Conservation (phyloP, 2,888 invertebrate genomes). For the Monoplex corrugatus region DNA sequence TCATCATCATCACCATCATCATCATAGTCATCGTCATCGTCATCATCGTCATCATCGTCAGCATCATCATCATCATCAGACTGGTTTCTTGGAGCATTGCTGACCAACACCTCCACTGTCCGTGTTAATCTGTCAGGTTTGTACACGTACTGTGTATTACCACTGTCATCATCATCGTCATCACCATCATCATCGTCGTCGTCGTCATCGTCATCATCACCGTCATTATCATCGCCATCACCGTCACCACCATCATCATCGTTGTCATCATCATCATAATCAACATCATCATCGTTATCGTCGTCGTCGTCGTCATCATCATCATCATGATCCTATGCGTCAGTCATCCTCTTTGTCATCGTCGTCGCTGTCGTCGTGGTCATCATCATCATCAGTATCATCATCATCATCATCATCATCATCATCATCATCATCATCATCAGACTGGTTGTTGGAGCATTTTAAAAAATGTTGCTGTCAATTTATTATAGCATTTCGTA, state of each 20-base stretch:
- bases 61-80: too few relatives aligned
- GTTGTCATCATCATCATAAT: not conserved
- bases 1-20: too few relatives aligned
- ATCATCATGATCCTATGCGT: too few relatives aligned
- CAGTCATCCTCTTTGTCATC: not conserved
- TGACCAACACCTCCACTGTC: constrained; percentile 35
- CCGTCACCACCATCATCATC: not conserved
- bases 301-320: too few relatives aligned
- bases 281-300: not conserved
- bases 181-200: too few relatives aligned
- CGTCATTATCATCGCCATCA: not conserved
- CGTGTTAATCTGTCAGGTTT: constrained; percentile 18
- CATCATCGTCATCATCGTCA: too few relatives aligned
- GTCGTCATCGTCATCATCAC: not conserved
- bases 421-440: not conserved
- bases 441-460: not conserved
- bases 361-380: not conserved
- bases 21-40: too few relatives aligned
- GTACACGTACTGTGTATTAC: too few relatives aligned
- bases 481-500: too few relatives aligned
- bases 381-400: too few relatives aligned
- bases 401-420: not conserved
- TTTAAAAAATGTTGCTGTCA: too few relatives aligned
- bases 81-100: not conserved
- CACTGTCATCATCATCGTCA: too few relatives aligned